Base-by-base conservation (phyloP, 1,140 invertebrate species). In the Papilio helenus region DNA sequence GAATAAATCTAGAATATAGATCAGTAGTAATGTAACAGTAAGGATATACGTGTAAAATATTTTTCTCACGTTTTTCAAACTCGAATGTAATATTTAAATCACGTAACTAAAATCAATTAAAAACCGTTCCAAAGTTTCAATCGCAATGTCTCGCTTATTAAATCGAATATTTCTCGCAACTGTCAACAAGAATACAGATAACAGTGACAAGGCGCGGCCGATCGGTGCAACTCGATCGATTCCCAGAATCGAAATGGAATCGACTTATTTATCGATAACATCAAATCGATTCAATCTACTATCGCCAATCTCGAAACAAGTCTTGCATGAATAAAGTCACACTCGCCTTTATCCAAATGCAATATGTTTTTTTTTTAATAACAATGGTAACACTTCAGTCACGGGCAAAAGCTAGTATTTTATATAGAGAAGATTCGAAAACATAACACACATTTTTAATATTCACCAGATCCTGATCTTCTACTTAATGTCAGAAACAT, bases 111-210 rank as follows among this genome's bases (percentile, higher is more conserved):
- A 73, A 49, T 73, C 72, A 49, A 49, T 49, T 73, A 49, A 73
- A 44, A 73, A 73, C 29, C 42, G 10, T 23, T 49, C 26, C 5
- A 42, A 49, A 49, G 39, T 46, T n/a, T 4, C 0, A 42, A 73
- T 46, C 72, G 44, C 23, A 46, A 46, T 73, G 20, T 73, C 9
- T 73, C 20, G 72, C 20, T 73, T 73, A 72, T 72, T 72, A 72
- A n/a, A 73, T 73, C 12, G 72, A 26, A 73, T 73, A 49, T 73
- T 73, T 73, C 44, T 73, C 44, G 72, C 72, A 73, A 73, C 72
- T 73, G 72, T 73, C 72, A 73, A 73, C 72, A 73, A 44, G 39
- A 23, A 49, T 44, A 44, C 20, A n/a, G 72, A 49, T 49, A 49
- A 73, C 72, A 44, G 72, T 73, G 42, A 73, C 72, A 73, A 44